Evolutionary conservation across 1,140 invertebrate species (phyloP).

Genomic region (Neodiprion virginianus): DNA sequence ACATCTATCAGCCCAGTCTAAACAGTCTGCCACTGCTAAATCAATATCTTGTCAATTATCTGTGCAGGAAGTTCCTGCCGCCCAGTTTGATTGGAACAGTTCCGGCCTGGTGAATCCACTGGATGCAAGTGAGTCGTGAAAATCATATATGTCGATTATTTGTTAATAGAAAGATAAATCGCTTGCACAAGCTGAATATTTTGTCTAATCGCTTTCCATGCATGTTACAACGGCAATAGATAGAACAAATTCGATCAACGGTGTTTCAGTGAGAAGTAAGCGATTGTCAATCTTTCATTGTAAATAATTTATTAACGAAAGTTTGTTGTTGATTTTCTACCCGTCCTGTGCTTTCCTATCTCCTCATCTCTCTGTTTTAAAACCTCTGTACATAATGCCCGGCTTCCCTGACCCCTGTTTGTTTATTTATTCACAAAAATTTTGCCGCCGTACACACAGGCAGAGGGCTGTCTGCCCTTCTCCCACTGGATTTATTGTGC

Average conservation of each 20-base stretch:
- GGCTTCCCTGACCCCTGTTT: background rate
- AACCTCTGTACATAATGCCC: slow-evolving; percentile 9
- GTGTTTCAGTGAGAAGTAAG: slow-evolving; percentile 34
- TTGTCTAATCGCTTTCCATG: slow-evolving; percentile 22
- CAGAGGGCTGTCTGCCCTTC: slow-evolving; percentile 60
- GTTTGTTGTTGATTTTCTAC: slow-evolving; percentile 10
- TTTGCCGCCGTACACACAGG: slow-evolving; percentile 36
- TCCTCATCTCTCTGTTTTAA: slow-evolving; percentile 21
- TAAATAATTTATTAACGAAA: background rate
- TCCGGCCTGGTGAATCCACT: slow-evolving; percentile 71
- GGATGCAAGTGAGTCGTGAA: slow-evolving; percentile 66
- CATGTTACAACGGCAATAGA: slow-evolving; percentile 31
- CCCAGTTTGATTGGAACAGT: slow-evolving; percentile 72
- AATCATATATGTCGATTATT: slow-evolving; percentile 18
- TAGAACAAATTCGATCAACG: slow-evolving; percentile 27
- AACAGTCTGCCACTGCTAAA: background rate
- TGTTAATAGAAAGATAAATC: background rate
- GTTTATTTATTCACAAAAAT: slow-evolving; percentile 14
- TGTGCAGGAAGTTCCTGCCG: slow-evolving; percentile 65
- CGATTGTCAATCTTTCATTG: slow-evolving; percentile 2
- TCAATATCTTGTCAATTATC: slow-evolving; percentile 15
- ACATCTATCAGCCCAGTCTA: background rate
- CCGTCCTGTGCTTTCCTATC: slow-evolving; percentile 15
- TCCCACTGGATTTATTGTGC: slow-evolving; percentile 59
- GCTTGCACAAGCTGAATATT: slow-evolving; percentile 10